These are phyloP conservation scores for Cheilosia pagana DNA, from an alignment of 2,888 invertebrate genomes.

Conservation along the genomic window DNA sequence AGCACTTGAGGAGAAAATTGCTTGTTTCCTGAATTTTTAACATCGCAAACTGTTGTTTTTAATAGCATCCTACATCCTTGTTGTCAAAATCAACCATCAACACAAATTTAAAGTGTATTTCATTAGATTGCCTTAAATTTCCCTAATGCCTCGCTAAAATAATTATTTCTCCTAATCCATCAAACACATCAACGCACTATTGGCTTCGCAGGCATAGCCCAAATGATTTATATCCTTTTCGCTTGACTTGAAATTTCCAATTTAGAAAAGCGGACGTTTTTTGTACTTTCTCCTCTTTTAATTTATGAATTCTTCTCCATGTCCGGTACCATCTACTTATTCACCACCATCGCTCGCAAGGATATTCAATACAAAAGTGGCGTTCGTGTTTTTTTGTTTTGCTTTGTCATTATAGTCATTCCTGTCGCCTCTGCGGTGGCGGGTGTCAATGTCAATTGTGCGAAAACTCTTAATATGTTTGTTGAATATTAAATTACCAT, in stretches of 20 bases:
- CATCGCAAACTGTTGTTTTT: too few relatives aligned
- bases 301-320: constrained; percentile 27
- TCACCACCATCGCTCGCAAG: constrained; percentile 10
- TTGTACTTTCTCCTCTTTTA: constrained; percentile 4
- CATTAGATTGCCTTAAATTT: not conserved
- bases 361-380: constrained; percentile 24
- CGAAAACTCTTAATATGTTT: constrained; percentile 7
- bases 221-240: constrained; percentile 35
- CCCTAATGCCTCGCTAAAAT: not conserved
- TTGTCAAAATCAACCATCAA: too few relatives aligned
- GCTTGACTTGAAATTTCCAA: not conserved
- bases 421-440: not conserved
- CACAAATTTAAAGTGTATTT: too few relatives aligned
- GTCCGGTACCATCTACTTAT: constrained; percentile 1
- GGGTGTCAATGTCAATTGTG: constrained; percentile 1
- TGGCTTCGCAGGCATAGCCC: not conserved
- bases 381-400: not conserved
- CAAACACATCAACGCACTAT: not conserved
- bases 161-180: not conserved
- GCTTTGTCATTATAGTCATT: not conserved
- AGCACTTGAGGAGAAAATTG: too few relatives aligned
- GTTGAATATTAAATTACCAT: constrained; percentile 20
- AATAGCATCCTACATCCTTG: too few relatives aligned
- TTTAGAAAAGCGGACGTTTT: not conserved
- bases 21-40: too few relatives aligned